Conservation (phyloP, 1,140 invertebrate genomes). For the Drosophila carrolli region DNA sequence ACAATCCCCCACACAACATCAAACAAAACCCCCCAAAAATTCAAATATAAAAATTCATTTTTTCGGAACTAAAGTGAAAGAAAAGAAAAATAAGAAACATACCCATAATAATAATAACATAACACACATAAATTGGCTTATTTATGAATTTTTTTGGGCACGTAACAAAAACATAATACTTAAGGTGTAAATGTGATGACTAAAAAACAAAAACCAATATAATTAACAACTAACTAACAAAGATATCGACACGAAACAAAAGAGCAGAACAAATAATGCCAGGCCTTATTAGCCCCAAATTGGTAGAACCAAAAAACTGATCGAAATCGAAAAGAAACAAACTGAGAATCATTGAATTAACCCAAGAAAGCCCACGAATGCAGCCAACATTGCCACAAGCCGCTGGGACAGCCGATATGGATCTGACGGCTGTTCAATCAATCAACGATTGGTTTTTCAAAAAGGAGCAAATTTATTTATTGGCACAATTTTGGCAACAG, state of each 20-base stretch:
- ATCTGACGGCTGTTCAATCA: slow-evolving; percentile 93
- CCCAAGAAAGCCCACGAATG: slow-evolving; percentile 86
- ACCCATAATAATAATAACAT: slow-evolving; percentile 5
- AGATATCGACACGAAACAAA: not conserved
- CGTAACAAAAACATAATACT: slow-evolving; percentile 53
- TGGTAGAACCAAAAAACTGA: slow-evolving; percentile 16
- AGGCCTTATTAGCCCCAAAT: slow-evolving; percentile 20
- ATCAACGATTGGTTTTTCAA: slow-evolving; percentile 96
- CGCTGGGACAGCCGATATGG: slow-evolving; percentile 90
- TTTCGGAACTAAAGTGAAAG: slow-evolving; percentile 16
- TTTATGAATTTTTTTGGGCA: slow-evolving; percentile 76
- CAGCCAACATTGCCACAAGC: slow-evolving; percentile 87
- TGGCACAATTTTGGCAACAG: slow-evolving; percentile 97
- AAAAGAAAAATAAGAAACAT: slow-evolving; percentile 15
- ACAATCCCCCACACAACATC: slow-evolving; percentile 10
- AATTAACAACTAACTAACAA: not conserved
- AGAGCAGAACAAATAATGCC: slow-evolving; percentile 4
- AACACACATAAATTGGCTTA: slow-evolving; percentile 47
- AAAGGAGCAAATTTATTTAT: slow-evolving; percentile 95
- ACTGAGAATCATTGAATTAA: slow-evolving; percentile 26
- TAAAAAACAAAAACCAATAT: slow-evolving; percentile 13
- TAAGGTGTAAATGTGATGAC: slow-evolving; percentile 37
- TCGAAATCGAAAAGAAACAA: slow-evolving; percentile 1
- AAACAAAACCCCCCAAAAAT: slow-evolving; percentile 10
- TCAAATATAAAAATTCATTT: not conserved